Evolutionary conservation across 1,140 invertebrate genomes (phyloP).

Genomic region (Penaeus vannamei): DNA sequence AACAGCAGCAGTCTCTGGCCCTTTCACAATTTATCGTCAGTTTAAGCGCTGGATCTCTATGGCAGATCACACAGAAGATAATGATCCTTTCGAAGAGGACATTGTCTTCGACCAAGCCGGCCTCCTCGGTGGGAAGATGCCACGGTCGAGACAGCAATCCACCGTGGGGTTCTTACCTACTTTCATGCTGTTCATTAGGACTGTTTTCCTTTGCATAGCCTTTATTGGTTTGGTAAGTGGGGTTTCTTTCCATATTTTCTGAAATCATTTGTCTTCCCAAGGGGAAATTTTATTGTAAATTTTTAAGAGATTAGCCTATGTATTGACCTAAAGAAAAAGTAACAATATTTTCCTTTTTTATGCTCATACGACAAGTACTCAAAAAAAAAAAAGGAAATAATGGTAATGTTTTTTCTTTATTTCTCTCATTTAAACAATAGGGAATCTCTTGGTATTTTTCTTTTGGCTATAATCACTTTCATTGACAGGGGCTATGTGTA

Average conservation of each 20-base stretch:
- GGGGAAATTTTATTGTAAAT: too few relatives aligned
- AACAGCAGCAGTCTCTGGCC: too few relatives aligned
- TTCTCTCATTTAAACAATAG: too few relatives aligned
- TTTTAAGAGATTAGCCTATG: too few relatives aligned
- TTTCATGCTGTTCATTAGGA: conserved; percentile 68
- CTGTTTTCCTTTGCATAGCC: conserved; percentile 66
- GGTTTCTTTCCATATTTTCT: not conserved
- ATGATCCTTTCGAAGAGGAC: conserved; percentile 68
- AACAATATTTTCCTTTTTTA: too few relatives aligned
- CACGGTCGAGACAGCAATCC: conserved; percentile 55
- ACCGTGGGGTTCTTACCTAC: conserved; percentile 63
- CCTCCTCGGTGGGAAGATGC: conserved; percentile 62
- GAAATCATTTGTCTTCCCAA: not conserved
- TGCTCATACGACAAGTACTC: too few relatives aligned
- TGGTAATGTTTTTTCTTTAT: too few relatives aligned
- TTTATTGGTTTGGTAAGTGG: conserved; percentile 67
- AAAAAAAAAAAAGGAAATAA: too few relatives aligned
- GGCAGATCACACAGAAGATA: conserved; percentile 65
- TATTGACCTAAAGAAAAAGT: too few relatives aligned
- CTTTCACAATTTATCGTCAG: conserved; percentile 60
- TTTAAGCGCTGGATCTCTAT: conserved; percentile 54
- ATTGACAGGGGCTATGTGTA: conserved; percentile 62
- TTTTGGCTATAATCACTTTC: not conserved
- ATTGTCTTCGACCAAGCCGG: conserved; percentile 68
- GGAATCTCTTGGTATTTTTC: too few relatives aligned